A percentile compares a stretch with the other conserved stretches of the same genome.
Evolutionary conservation across 2,888 invertebrate genomes (phyloP).

Genomic region (Trissoscelio sp.): DNA sequence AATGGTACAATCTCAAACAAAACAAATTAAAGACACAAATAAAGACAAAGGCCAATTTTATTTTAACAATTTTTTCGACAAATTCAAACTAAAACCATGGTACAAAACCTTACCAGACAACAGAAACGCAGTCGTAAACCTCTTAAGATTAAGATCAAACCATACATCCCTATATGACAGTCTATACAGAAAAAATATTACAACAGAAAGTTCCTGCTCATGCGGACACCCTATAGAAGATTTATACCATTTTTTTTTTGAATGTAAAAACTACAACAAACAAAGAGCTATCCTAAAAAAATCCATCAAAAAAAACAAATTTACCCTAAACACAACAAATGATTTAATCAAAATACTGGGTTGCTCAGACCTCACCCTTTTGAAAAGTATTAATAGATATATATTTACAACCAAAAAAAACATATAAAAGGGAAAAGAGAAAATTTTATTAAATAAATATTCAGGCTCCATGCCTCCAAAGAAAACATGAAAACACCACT

Average conservation of each 20-base stretch:
- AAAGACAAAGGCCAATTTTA: not conserved
- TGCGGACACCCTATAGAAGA: not conserved
- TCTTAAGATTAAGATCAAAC: constrained; percentile 20
- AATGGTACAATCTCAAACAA: not conserved
- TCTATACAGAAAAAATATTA: constrained; percentile 9
- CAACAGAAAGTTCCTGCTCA: not conserved
- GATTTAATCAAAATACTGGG: no score
- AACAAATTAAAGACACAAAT: not conserved
- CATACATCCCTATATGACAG: not conserved
- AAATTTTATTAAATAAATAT: no score
- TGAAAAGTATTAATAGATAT: no score
- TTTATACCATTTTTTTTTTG: not conserved
- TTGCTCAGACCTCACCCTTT: no score
- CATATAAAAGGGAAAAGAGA: no score
- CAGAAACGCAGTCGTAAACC: not conserved
- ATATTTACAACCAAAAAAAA: no score
- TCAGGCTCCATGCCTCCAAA: no score
- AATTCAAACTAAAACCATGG: constrained; percentile 11
- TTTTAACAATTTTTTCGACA: not conserved
- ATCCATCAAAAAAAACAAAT: not conserved
- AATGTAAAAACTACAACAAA: not conserved
- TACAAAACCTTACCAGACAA: constrained; percentile 10
- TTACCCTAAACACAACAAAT: no score
- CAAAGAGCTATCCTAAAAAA: not conserved
- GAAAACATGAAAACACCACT: no score